Evolutionary conservation across 2,797 vertebrate genomes (phyloP), one percentile per base, ranked within the genome.

Genomic region (Neopelma chrysocephalum): DNA sequence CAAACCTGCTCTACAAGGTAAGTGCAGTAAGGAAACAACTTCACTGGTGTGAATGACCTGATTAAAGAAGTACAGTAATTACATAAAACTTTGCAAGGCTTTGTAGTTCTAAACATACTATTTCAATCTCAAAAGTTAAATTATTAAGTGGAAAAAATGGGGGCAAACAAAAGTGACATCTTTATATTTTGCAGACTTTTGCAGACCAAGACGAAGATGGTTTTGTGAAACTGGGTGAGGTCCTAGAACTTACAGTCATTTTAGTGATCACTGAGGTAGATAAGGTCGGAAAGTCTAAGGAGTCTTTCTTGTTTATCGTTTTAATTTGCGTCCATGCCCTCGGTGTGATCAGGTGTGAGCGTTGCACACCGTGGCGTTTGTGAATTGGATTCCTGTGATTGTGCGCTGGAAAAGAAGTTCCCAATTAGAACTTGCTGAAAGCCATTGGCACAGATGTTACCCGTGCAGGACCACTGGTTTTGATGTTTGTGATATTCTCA

Each of bases 31-130:
- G 19, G 48, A 51, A 91, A 73, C 64, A 68, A 51, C 79, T 80
- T 96, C 82, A 64, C 69, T 93, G 66, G 56, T 90, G 64, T 70
- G 92, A 89, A 94, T 66, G 87, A 86, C 87, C 90, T 70, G 92
- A 93, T 96, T 53, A 85, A 81, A 89, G 71, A 93, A 62, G 45
- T 48, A 56, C 73, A 69, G 92, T 90, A 85, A 60, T 89, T 94
- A 17, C 22, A 69, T 40, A 64, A 89, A 94, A 93, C 70, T 82
- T 72, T 65, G 8, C 17, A 27, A 57, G 13, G 40, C 48, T 75
- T 71, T 91, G 26, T 72, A 68, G 48, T 92, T 92, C 31, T 72
- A 57, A 86, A 51, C 53, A 21, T 43, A 61, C 51, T 70, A 21
- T 54, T 89, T 83, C 16, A 6, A 51, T 69, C 65, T 68, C 23